phyloP scores from a whole-genome alignment of 2,888 invertebrate genomes.

The Empis livida region DNA sequence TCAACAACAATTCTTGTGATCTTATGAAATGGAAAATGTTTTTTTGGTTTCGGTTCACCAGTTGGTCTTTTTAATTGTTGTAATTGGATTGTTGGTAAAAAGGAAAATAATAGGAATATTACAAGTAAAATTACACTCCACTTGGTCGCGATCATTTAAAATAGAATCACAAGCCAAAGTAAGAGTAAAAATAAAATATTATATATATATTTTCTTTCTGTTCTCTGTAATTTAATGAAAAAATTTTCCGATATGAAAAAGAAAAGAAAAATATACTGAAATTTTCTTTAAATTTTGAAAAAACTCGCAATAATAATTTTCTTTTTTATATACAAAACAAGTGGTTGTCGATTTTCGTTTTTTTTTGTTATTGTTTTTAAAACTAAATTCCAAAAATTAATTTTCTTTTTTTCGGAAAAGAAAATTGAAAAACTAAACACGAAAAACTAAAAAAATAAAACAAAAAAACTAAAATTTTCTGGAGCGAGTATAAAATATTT shows the following conservation, averaged over 20 bases:
- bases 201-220: not conserved
- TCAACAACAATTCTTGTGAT: conserved; percentile 7
- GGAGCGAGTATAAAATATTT: not conserved
- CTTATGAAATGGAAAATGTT: conserved; percentile 7
- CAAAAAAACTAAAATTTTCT: not conserved
- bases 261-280: no score
- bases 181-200: no score
- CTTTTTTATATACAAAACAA: no score
- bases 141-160: not conserved
- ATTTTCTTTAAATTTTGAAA: no score
- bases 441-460: no score
- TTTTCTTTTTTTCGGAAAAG: not conserved
- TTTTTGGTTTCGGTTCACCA: not conserved
- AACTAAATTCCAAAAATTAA: not conserved
- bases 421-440: no score
- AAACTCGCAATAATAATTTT: no score
- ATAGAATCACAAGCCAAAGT: not conserved
- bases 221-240: not conserved
- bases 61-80: not conserved
- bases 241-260: not conserved
- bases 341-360: not conserved
- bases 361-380: not conserved
- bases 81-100: not conserved
- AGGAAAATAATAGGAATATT: not conserved
- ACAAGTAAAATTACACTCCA: not conserved